Conservation (phyloP, 2,888 invertebrate species). For the Drosophila affinis region DNA sequence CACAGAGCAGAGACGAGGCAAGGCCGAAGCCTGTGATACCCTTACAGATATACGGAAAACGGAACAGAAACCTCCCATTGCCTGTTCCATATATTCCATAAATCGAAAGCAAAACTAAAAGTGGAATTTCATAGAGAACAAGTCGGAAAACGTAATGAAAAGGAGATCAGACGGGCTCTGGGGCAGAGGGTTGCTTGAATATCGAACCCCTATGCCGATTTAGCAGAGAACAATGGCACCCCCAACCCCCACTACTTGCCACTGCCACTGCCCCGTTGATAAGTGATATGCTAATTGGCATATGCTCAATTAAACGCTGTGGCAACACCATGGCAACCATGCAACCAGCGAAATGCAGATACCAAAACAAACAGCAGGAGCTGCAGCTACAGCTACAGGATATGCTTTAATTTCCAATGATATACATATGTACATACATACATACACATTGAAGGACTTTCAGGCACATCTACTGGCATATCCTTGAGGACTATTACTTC, state of each 20-base stretch:
- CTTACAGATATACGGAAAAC: neutral
- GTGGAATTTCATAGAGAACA: no score
- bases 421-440: neutral
- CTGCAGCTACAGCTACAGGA: neutral
- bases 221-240: neutral
- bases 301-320: constrained; percentile 72
- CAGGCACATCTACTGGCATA: no score
- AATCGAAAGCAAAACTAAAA: neutral
- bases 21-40: neutral
- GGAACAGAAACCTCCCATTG: no score
- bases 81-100: no score
- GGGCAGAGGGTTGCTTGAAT: constrained; percentile 47
- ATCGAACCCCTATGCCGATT: constrained; percentile 15
- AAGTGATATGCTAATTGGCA: constrained; percentile 71
- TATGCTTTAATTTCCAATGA: neutral
- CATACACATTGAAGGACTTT: no score
- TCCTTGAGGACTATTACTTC: no score
- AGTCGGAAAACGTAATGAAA: constrained; percentile 20
- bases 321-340: constrained; percentile 39
- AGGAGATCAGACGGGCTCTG: constrained; percentile 53
- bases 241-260: neutral
- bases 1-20: neutral
- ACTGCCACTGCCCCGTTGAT: constrained; percentile 9
- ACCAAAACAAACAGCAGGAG: constrained; percentile 2
- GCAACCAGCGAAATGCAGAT: constrained; percentile 7